Evolutionary conservation across 2,888 invertebrate species (phyloP), one percentile per base, ranked within the genome.

Genomic region (Tuberolachnus salignus): DNA sequence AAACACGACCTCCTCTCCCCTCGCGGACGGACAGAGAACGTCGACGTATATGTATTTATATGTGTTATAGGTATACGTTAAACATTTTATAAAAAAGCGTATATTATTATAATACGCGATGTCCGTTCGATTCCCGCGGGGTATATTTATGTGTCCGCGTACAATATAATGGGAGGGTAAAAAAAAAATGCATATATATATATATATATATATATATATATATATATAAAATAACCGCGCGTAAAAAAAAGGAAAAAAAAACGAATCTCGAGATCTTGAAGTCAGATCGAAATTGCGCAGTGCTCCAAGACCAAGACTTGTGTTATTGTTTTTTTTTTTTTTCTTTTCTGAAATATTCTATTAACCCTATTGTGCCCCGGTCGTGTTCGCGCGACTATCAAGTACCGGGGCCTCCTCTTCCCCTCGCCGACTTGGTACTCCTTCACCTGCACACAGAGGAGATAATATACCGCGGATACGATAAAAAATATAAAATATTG

Each of bases 341-440:
- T 51, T 34, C 16, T 34, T 63, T 73, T 73, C 16, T n/a, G 59
- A 71, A 71, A n/a, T 34, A 34, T 72, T 61, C 72, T 8, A 46
- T 23, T 34, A 34, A 34, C 34, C 34, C 46, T 19, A 61, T 14
- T 23, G 34, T 49, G 11, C 51, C 19, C 21, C 61, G 10, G 10
- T 46, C 46, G 13, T 13, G 13, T 13, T 2, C 46, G 46, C 46
- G 23, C 57, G 14, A 57, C 23, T 14, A 14, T 11, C 14, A 23
- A 13, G 14, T 23, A 23, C 21, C 13, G 3, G 13, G 19, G 19
- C 57, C 57, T 14, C 46, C 46, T 10, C 46, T 46, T 10, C 10
- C 46, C 10, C 11, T 46, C 13, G 34, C 3, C 34, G 34, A 6
- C 34, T 6, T 3, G 34, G 3, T 3, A 34, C 6, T 34, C 34